Evolutionary conservation across 1,140 invertebrate genomes (phyloP).

Genomic region (Hesperophylax magnus): DNA sequence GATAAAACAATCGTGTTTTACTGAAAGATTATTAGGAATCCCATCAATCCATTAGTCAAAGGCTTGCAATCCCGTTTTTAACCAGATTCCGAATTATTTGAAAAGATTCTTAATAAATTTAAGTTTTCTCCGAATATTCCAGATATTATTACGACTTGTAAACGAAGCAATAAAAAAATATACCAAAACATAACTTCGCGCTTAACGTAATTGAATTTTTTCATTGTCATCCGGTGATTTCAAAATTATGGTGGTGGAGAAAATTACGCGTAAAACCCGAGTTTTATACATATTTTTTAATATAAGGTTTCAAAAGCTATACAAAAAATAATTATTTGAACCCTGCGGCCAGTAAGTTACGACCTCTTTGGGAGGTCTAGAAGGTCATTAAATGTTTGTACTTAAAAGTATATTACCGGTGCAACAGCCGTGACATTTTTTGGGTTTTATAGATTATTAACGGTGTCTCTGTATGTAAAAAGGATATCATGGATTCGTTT

Average conservation of each 20-base stretch:
- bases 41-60: too few species aligned
- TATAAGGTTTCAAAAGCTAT: neutral
- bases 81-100: too few species aligned
- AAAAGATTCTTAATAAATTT: too few species aligned
- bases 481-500: neutral
- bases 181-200: conserved; percentile 6
- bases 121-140: too few species aligned
- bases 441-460: conserved; percentile 11
- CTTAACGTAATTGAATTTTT: conserved; percentile 35
- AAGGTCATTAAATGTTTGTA: neutral
- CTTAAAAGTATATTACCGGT: neutral
- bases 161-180: conserved; percentile 24
- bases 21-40: too few species aligned
- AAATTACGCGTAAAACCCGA: neutral
- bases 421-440: conserved; percentile 10
- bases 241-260: conserved; percentile 16
- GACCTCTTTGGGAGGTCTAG: conserved; percentile 14
- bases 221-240: conserved; percentile 28
- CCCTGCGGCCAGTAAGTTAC: neutral
- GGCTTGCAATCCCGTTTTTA: too few species aligned
- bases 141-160: conserved; percentile 10
- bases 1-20: too few species aligned
- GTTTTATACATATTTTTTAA: conserved; percentile 37
- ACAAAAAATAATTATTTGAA: conserved; percentile 18
- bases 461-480: conserved; percentile 1